These are phyloP conservation scores for Chelonus insularis DNA, from an alignment of 1,140 invertebrate genomes.

Conservation along the genomic window DNA sequence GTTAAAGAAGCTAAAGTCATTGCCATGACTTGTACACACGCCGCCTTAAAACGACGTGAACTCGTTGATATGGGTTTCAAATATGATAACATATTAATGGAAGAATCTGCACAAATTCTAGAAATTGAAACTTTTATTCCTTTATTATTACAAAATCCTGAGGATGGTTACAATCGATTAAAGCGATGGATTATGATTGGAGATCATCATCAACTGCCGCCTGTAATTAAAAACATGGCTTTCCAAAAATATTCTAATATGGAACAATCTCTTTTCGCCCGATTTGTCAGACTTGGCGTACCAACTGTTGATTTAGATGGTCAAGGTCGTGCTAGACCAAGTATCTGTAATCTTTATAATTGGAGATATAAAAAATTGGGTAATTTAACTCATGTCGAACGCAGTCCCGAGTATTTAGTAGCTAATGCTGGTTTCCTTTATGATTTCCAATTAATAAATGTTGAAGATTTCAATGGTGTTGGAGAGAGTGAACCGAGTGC, in stretches of 20 bases:
- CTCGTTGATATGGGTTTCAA: conserved; percentile 94
- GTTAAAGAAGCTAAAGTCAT: conserved; percentile 99
- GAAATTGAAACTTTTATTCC: conserved; percentile 99
- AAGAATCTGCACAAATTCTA: conserved; percentile 97
- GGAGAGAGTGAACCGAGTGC: conserved; percentile 98
- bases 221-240: conserved; percentile 99
- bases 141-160: conserved; percentile 93
- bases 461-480: conserved; percentile 94
- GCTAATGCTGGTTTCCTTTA: conserved; percentile 91
- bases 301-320: conserved; percentile 97
- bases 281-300: conserved; percentile 94
- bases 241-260: conserved; percentile 99
- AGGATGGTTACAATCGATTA: conserved; percentile 92
- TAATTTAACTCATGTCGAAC: conserved; percentile 86
- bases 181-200: conserved; percentile 99
- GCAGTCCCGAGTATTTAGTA: conserved; percentile 78
- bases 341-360: conserved; percentile 93
- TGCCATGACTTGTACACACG: conserved; percentile 99
- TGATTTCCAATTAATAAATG: conserved; percentile 97
- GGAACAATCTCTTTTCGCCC: conserved; percentile 98
- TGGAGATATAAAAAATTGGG: conserved; percentile 97
- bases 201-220: conserved; percentile 98
- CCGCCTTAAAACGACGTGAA: conserved; percentile 94
- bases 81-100: conserved; percentile 99
- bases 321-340: conserved; percentile 91